Evolutionary conservation across 2,888 invertebrate genomes (phyloP).

Genomic region (Polydrusus pterygomalis): DNA sequence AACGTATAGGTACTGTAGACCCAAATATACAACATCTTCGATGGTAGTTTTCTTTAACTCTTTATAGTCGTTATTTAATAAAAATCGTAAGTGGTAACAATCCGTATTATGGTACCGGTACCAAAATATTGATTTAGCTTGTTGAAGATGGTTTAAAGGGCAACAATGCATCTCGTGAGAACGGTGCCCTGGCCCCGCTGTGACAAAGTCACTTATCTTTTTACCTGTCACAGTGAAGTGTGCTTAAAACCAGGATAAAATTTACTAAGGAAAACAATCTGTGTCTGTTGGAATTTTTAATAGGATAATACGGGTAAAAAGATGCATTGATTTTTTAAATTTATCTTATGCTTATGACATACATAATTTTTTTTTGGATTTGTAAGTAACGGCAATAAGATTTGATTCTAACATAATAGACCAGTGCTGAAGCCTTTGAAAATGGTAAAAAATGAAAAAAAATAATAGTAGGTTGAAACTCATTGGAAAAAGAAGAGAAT

Average conservation of each 20-base stretch:
- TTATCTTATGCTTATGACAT: background rate
- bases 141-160: constrained; percentile 43
- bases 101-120: constrained; percentile 48
- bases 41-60: background rate
- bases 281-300: constrained; percentile 32
- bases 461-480: too few species aligned
- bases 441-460: too few species aligned
- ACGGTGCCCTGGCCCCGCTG: constrained; percentile 57
- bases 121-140: constrained; percentile 53
- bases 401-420: too few species aligned
- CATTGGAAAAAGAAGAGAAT: too few species aligned
- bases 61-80: constrained; percentile 9
- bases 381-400: background rate
- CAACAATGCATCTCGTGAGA: constrained; percentile 46
- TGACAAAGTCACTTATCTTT: constrained; percentile 57
- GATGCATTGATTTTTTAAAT: background rate
- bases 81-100: constrained; percentile 25
- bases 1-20: too few species aligned
- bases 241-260: constrained; percentile 47
- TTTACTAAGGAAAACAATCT: constrained; percentile 41
- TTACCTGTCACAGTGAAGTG: constrained; percentile 56
- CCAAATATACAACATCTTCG: too few species aligned
- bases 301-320: constrained; percentile 2
- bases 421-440: too few species aligned
- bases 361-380: background rate